Evolutionary conservation across 1,140 invertebrate genomes (phyloP).

Genomic region (Cherax destructor): DNA sequence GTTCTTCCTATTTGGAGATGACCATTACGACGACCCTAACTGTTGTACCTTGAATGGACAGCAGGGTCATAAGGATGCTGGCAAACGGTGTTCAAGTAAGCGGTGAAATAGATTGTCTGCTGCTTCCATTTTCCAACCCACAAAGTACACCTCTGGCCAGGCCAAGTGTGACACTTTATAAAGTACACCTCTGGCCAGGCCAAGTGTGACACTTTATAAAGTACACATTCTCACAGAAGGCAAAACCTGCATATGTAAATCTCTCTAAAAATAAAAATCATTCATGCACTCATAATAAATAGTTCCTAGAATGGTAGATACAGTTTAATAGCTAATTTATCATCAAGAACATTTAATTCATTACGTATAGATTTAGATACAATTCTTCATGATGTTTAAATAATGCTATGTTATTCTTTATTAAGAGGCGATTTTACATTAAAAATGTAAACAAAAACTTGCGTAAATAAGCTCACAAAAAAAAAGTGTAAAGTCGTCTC

Average conservation of each 20-base stretch:
- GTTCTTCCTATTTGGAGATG: too few species aligned
- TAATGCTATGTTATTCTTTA: slow-evolving; percentile 2
- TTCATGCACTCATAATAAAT: slow-evolving; percentile 40
- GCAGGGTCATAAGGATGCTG: neutral
- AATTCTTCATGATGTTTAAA: neutral
- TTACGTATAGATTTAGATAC: slow-evolving; percentile 4
- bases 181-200: neutral
- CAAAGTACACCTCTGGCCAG: neutral
- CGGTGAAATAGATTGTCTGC: neutral
- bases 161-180: neutral
- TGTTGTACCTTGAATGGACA: too few species aligned
- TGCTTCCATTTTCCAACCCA: neutral
- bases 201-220: neutral
- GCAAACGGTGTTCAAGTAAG: neutral
- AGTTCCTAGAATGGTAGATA: neutral
- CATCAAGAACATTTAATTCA: slow-evolving; percentile 6
- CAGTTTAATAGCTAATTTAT: slow-evolving; percentile 34
- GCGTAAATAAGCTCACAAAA: neutral
- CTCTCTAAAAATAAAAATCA: slow-evolving; percentile 18
- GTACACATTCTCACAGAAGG: neutral
- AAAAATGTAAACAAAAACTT: neutral
- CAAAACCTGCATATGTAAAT: neutral
- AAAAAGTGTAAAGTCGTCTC: slow-evolving; percentile 14
- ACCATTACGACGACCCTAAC: too few species aligned
- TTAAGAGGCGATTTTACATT: slow-evolving; percentile 16